Percentiles rank a stretch among this genome's conserved stretches.
Conservation (phyloP, 2,888 invertebrate species). For the Melipona beecheii region DNA sequence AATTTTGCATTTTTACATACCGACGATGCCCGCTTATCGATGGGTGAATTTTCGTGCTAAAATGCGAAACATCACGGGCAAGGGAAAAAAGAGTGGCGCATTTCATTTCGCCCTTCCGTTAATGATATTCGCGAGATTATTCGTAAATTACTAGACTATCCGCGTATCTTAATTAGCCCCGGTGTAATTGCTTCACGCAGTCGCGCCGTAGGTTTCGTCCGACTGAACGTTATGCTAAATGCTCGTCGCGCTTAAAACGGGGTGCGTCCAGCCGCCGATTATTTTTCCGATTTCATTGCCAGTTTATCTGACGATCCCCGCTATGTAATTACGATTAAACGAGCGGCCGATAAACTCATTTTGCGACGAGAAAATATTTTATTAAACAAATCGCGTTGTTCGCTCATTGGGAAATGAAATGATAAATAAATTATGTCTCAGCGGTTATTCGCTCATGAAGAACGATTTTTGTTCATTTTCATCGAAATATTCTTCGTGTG, state of each 20-base stretch:
- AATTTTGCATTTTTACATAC: background rate
- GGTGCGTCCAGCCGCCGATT: constrained; percentile 10
- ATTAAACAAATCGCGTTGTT: background rate
- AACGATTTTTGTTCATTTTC: too few relatives aligned
- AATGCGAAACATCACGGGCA: background rate
- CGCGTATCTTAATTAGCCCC: constrained; percentile 38
- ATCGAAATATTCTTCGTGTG: too few relatives aligned
- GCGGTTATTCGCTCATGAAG: too few relatives aligned
- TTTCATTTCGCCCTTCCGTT: constrained; percentile 15
- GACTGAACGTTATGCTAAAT: constrained; percentile 50
- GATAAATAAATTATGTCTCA: too few relatives aligned
- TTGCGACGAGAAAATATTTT: background rate
- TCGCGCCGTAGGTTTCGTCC: constrained; percentile 25
- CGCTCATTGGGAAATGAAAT: too few relatives aligned
- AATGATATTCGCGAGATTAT: constrained; percentile 51
- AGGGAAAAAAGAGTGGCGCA: background rate
- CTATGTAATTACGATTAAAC: background rate
- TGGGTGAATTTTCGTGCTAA: background rate
- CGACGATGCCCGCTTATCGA: background rate
- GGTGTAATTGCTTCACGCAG: constrained; percentile 52
- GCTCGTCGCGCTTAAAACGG: constrained; percentile 26
- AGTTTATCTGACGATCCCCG: constrained; percentile 17
- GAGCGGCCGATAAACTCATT: constrained; percentile 20
- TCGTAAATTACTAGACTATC: constrained; percentile 52
- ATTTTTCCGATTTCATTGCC: constrained; percentile 32